Base-by-base conservation (phyloP, 2,888 invertebrate species). In the Homarus gammarus region DNA sequence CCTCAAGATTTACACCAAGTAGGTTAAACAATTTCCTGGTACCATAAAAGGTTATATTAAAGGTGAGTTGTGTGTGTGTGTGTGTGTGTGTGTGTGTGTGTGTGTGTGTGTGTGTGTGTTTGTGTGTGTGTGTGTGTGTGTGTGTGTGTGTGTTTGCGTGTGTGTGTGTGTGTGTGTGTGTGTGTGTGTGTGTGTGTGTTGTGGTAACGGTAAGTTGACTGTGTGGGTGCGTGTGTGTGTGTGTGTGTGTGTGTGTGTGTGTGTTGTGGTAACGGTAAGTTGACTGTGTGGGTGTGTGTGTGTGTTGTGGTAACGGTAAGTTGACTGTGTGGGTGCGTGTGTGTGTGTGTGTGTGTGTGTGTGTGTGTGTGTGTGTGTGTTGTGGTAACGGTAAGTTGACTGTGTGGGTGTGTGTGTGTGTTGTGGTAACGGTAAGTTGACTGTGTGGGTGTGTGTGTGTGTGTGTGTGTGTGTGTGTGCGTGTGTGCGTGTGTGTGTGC, bases 141-240 rank as follows among this genome's bases (percentile, higher is more conserved):
- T 36, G 78, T 8, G 78, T 27, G 51, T 44, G 49, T 27, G 15
- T 22, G 27, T 73, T 73, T 73, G 36, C 51, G 61, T 79, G 79
- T 79, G 79, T 79, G 79, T 79, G 79, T 79, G 79, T 79, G 79
- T 79, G 79, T 79, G 79, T 79, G 79, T 79, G 79, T 79, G 79
- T 79, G 79, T 79, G 79, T 51, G 56, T 79, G 79, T 79, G 79
- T 79, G 79, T 79, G 79, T 31, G 56, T 79, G n/a, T n/a, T n/a
- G n/a, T n/a, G n/a, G n/a, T n/a, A n/a, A n/a, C n/a, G n/a, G n/a
- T n/a, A n/a, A n/a, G n/a, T n/a, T n/a, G 8, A 49, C n/a, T n/a
- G n/a, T n/a, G n/a, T n/a, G n/a, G n/a, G n/a, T n/a, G n/a, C n/a
- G n/a, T 49, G 49, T 15, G 49, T 1, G 49, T 15, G 49, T 49